Conservation (phyloP, 2,797 vertebrate species). For the Sebastes elongatus region DNA sequence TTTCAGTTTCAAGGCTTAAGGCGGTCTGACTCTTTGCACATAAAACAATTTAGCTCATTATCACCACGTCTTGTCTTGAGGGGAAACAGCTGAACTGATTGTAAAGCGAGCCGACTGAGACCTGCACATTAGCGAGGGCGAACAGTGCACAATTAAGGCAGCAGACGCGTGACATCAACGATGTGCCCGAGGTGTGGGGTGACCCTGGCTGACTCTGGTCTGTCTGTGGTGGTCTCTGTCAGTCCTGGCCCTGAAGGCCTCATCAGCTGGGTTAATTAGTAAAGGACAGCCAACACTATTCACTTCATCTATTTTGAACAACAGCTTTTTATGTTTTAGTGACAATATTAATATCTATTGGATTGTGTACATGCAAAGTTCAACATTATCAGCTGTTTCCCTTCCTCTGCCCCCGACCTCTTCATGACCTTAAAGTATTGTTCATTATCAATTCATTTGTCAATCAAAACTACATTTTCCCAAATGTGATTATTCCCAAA, state of each 20-base stretch:
- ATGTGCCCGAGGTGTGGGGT: slow-evolving; percentile 50
- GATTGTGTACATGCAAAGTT: background rate
- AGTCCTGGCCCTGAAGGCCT: slow-evolving; percentile 24
- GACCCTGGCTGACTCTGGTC: slow-evolving; percentile 55
- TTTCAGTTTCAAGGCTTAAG: slow-evolving; percentile 43
- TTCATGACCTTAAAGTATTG: background rate
- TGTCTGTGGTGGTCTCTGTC: slow-evolving; percentile 43
- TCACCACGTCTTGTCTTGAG: slow-evolving; percentile 16
- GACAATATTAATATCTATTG: background rate
- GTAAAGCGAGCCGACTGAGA: slow-evolving; percentile 24
- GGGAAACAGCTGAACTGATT: slow-evolving; percentile 62
- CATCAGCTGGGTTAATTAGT: slow-evolving; percentile 21
- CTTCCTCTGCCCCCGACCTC: background rate
- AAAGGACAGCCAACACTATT: slow-evolving; percentile 17
- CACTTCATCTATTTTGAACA: slow-evolving; percentile 5
- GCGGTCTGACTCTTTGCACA: slow-evolving; percentile 33
- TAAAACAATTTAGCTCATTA: slow-evolving; percentile 45
- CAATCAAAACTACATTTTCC: background rate
- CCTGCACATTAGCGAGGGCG: slow-evolving; percentile 14
- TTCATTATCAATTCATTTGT: background rate
- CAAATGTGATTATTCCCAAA: background rate
- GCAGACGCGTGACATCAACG: slow-evolving; percentile 52
- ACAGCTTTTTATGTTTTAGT: slow-evolving; percentile 5
- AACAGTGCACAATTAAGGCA: slow-evolving; percentile 46
- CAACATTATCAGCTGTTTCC: background rate